phyloP scores from a whole-genome alignment of 2,113 vertebrate species.

The Tyrannus savana region DNA sequence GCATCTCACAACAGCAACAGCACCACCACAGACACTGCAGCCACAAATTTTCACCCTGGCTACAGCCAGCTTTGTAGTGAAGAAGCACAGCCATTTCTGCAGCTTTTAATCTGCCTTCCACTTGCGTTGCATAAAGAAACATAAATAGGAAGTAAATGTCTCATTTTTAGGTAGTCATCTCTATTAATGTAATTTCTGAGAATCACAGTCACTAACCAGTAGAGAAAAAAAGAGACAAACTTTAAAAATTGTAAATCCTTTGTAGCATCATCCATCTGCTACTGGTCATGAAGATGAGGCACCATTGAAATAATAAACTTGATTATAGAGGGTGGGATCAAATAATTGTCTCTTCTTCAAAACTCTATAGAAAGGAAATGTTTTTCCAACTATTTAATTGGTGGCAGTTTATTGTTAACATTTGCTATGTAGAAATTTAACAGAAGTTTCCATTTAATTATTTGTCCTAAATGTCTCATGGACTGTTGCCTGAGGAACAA shows the following conservation, averaged over 20 bases:
- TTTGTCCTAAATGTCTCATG: not conserved
- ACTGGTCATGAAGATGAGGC: not conserved
- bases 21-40: not conserved
- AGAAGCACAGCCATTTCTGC: not conserved
- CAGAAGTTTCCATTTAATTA: not conserved
- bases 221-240: not conserved
- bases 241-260: not conserved
- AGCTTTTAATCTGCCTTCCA: not conserved
- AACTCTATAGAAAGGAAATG: not conserved
- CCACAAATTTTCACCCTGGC: not conserved
- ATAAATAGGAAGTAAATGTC: not conserved
- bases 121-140: not conserved
- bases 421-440: not conserved
- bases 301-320: not conserved
- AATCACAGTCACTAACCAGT: not conserved
- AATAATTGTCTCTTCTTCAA: not conserved
- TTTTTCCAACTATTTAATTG: not conserved
- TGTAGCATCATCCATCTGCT: not conserved
- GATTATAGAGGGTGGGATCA: not conserved
- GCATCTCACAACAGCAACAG: accelerated
- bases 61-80: not conserved
- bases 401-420: not conserved
- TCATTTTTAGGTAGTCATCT: not conserved
- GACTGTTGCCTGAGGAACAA: not conserved
- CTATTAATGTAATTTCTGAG: not conserved